Evolutionary conservation across 2,797 vertebrate genomes (phyloP).

Genomic region (Enteromius radiatus): DNA sequence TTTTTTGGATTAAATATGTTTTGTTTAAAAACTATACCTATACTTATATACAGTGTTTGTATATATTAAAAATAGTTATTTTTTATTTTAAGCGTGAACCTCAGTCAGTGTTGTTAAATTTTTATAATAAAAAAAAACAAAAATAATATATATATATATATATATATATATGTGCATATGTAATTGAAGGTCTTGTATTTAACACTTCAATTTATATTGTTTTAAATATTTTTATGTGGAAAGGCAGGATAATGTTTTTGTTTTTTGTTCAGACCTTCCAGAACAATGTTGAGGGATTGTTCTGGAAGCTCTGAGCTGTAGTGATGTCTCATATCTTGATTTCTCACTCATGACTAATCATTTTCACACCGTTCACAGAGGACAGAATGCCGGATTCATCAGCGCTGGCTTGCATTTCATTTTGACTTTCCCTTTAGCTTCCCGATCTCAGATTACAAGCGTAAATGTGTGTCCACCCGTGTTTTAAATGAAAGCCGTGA

Average conservation of each 20-base stretch:
- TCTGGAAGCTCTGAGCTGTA: conserved; percentile 53
- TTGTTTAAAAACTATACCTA: too few relatives aligned
- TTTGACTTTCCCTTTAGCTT: conserved; percentile 22
- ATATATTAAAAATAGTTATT: too few relatives aligned
- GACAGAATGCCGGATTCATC: conserved; percentile 6
- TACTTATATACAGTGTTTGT: too few relatives aligned
- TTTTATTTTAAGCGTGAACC: too few relatives aligned
- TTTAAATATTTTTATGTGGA: background rate
- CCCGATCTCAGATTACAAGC: conserved; percentile 19
- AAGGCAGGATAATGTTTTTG: background rate
- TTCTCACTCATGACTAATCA: conserved; percentile 55
- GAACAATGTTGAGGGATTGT: conserved; percentile 34
- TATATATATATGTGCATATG: background rate
- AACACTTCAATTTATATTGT: background rate
- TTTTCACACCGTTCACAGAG: conserved; percentile 42
- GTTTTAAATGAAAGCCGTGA: conserved; percentile 46
- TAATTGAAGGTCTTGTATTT: background rate
- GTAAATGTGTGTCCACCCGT: background rate
- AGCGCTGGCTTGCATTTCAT: background rate
- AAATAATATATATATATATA: background rate
- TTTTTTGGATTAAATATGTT: too few relatives aligned
- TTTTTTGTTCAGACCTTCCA: conserved; percentile 1
- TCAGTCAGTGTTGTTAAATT: background rate
- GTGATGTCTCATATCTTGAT: conserved; percentile 43
- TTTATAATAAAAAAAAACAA: background rate